A percentile compares a stretch with the other conserved stretches of the same genome.
These are phyloP conservation scores for Synanceia verrucosa DNA, from an alignment of 2,797 vertebrate species.

Conservation along the genomic window DNA sequence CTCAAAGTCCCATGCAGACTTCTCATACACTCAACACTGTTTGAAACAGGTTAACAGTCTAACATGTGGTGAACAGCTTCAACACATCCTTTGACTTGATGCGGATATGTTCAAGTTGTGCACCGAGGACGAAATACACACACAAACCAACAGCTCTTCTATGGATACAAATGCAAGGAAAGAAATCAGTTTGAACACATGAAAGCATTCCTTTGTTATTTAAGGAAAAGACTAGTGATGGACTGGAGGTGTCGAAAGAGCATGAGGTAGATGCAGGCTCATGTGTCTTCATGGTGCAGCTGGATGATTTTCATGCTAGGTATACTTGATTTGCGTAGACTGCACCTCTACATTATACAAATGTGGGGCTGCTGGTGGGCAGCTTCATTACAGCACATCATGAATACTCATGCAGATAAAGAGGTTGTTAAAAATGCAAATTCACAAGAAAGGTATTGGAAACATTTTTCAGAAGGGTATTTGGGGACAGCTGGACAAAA, in stretches of 20 bases:
- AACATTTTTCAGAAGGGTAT: not conserved
- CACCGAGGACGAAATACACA: not conserved
- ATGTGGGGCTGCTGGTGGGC: not conserved
- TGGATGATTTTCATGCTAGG: not conserved
- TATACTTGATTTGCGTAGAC: not conserved
- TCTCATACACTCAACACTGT: not conserved
- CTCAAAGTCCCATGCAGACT: slow-evolving; percentile 7
- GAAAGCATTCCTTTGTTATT: not conserved
- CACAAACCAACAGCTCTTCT: slow-evolving; percentile 8
- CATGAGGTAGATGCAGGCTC: not conserved
- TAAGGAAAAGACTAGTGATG: not conserved
- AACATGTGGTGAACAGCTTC: not conserved
- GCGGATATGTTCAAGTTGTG: slow-evolving; percentile 16
- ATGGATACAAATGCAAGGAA: slow-evolving; percentile 19
- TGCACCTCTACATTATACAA: not conserved
- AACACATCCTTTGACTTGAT: slow-evolving; percentile 3
- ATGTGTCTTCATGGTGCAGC: not conserved
- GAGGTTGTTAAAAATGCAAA: not conserved
- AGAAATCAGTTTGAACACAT: slow-evolving; percentile 6
- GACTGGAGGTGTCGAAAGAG: not conserved
- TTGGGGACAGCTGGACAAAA: slow-evolving; percentile 17
- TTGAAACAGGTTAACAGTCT: not conserved
- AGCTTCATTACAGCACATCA: slow-evolving; percentile 4
- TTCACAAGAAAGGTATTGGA: not conserved
- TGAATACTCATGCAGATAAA: not conserved